phyloP scores from a whole-genome alignment of 1,140 invertebrate species.

The Cecropterus lyciades region DNA sequence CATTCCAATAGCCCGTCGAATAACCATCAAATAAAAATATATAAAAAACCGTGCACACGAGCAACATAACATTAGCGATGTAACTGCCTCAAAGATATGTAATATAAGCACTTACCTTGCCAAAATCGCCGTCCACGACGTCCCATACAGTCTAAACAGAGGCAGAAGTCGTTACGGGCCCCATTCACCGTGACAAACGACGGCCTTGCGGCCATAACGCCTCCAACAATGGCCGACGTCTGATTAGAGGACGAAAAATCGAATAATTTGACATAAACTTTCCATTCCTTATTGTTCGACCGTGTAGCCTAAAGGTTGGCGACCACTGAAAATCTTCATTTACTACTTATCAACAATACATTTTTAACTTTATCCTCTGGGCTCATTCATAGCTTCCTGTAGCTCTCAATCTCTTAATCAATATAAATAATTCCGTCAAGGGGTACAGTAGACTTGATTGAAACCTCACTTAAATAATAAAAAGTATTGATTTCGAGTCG shows the following conservation, averaged over 20 bases:
- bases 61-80: not conserved
- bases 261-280: slow-evolving; percentile 35
- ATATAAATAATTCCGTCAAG: no score
- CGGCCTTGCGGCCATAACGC: slow-evolving; percentile 20
- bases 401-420: no score
- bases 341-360: no score
- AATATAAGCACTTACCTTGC: slow-evolving; percentile 19
- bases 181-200: slow-evolving; percentile 27
- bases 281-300: slow-evolving; percentile 32
- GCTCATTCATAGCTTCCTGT: not conserved
- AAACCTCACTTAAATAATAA: no score
- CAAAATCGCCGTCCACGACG: slow-evolving; percentile 12
- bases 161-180: slow-evolving; percentile 10
- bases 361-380: no score
- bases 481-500: no score
- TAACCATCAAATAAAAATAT: not conserved
- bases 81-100: slow-evolving; percentile 13
- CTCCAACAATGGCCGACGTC: slow-evolving; percentile 22
- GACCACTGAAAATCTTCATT: slow-evolving; percentile 6
- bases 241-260: slow-evolving; percentile 34
- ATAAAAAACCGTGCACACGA: not conserved
- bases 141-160: slow-evolving; percentile 11
- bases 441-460: no score
- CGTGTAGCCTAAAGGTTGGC: slow-evolving; percentile 3
- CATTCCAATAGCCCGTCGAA: no score